Conservation (phyloP, 30 jellyfish, hydroid and myxozoan genomes). For the Cassiopea andromeda region DNA sequence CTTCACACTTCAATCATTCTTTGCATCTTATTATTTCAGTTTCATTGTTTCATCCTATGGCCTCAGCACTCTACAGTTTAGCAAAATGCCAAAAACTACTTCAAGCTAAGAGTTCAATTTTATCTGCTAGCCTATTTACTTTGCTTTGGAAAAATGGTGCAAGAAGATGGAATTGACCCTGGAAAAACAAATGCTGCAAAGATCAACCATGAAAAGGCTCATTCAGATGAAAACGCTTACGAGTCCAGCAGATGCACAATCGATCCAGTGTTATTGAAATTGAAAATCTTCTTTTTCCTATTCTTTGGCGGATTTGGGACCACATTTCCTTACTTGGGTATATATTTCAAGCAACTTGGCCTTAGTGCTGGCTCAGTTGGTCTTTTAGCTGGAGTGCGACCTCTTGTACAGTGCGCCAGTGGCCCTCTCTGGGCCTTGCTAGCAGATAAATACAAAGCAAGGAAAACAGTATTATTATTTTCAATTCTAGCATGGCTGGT, state of each 20-base stretch:
- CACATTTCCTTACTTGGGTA: conserved; percentile 95
- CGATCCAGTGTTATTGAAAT: conserved; percentile 85
- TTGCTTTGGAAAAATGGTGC: not conserved
- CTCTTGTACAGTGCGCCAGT: conserved; percentile 94
- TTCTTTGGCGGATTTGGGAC: conserved; percentile 98
- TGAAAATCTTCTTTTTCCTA: conserved; percentile 82
- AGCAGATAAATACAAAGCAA: conserved; percentile 89
- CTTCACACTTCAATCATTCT: not conserved
- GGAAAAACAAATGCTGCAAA: not conserved
- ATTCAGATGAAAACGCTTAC: not conserved
- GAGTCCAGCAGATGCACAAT: conserved; percentile 46
- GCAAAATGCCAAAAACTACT: not conserved
- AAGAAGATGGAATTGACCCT: not conserved
- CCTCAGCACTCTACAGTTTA: not conserved
- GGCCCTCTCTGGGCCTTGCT: conserved; percentile 99
- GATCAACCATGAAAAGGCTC: not conserved
- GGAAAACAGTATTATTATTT: conserved; percentile 83
- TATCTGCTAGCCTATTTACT: too few relatives aligned
- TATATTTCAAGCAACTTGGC: conserved; percentile 96
- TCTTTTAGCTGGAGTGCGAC: conserved; percentile 97
- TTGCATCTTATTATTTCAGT: not conserved
- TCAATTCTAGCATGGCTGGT: conserved; percentile 98
- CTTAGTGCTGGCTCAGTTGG: conserved; percentile 97
- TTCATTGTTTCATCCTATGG: too few relatives aligned
- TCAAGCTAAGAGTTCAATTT: too few relatives aligned